Evolutionary conservation across 2,888 invertebrate species (phyloP).

Genomic region (Timema podura): DNA sequence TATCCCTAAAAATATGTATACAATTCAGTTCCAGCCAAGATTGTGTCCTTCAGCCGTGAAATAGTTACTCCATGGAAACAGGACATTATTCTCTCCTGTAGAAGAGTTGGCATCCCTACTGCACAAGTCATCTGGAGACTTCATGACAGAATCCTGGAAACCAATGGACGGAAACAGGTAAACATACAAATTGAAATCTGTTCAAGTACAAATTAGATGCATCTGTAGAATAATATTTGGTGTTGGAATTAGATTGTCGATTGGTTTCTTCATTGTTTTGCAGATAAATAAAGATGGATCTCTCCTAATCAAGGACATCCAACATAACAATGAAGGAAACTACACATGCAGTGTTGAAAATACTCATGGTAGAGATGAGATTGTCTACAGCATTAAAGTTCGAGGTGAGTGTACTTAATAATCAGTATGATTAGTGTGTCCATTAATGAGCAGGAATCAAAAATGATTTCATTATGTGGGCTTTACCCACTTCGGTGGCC

Average conservation of each 20-base stretch:
- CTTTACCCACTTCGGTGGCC: no score
- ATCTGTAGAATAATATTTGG: neutral
- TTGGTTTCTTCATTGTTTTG: conserved; percentile 24
- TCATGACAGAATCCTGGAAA: conserved; percentile 69
- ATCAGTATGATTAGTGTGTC: no score
- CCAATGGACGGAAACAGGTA: conserved; percentile 45
- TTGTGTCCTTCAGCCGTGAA: conserved; percentile 80
- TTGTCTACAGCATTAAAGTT: conserved; percentile 66
- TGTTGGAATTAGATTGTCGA: conserved; percentile 39
- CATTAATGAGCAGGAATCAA: no score
- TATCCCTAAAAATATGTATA: conserved; percentile 31
- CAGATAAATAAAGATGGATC: conserved; percentile 56
- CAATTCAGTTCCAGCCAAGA: conserved; percentile 73
- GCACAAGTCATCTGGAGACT: conserved; percentile 76
- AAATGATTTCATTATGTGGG: no score
- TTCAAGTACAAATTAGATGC: conserved; percentile 1
- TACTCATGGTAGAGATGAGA: conserved; percentile 75
- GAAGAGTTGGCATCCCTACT: conserved; percentile 76
- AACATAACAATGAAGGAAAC: conserved; percentile 81
- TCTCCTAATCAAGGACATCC: conserved; percentile 69
- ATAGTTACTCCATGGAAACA: conserved; percentile 84
- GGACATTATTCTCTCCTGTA: conserved; percentile 75
- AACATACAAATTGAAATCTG: neutral
- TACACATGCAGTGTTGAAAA: conserved; percentile 87
- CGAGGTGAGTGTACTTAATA: conserved; percentile 42